Evolutionary conservation across 1,140 invertebrate genomes (phyloP), one percentile per base, ranked within the genome.

Genomic region (Choristoneura fumiferana): DNA sequence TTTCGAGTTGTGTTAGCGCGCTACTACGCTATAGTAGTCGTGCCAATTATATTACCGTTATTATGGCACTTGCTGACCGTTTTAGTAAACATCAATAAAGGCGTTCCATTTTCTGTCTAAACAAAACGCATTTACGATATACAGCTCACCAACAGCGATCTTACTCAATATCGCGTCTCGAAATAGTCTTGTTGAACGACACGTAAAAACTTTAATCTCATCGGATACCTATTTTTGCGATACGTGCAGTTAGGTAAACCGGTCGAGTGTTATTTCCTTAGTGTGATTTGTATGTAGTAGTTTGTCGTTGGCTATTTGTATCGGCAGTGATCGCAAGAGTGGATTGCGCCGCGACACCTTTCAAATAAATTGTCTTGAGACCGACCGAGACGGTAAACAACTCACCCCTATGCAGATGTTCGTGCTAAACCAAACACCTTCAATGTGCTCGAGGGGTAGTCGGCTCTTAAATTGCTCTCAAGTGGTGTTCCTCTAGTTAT

Each of bases 331-430:
- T 81, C 71, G 76, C 63, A 65, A n/a, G 73, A 84, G 81, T 84
- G 82, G 77, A 88, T 88, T 88, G 81, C 81, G 63, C 67, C 63
- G 69, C 78, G 82, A 84, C 81, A 85, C 84, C 85, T 88, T 84
- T 88, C 82, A 87, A 85, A 83, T 78, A 88, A 83, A 88, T 88
- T 88, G 85, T 87, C 76, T 78, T 78, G 85, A 85, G 79, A 84
- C 76, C 77, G 65, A 53, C 68, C 63, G 69, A 69, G 68, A 71
- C 73, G 64, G 79, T 86, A 88, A 88, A 88, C 85, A 84, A 82
- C 69, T 73, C 78, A 63, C 73, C 69, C 65, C 74, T 80, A 84
- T 88, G 82, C 80, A 85, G 78, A 85, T 84, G 73, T 71, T 73
- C 65, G 62, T 39, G 71, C 60, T 77, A 76, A 77, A 80, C 74